These are phyloP conservation scores for Glyptemys insculpta DNA, from an alignment of 2,797 vertebrate species.

Conservation along the genomic window DNA sequence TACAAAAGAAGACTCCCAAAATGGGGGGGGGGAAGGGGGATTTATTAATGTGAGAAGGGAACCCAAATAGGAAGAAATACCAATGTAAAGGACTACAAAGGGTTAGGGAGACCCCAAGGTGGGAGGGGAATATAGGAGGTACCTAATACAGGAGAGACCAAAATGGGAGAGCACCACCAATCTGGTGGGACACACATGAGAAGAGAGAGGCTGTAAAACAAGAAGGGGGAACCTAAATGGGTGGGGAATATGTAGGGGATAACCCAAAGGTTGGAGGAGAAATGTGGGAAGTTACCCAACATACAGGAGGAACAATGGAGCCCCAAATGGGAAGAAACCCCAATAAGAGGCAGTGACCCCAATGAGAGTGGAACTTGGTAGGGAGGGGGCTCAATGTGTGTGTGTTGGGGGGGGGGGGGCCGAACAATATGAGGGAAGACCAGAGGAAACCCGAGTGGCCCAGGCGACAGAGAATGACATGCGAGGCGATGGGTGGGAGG, in stretches of 20 bases:
- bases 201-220: not conserved
- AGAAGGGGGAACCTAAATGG: not conserved
- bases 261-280: not conserved
- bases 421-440: not conserved
- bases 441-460: no score
- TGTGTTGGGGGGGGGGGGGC: not conserved
- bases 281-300: no score
- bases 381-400: no score
- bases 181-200: no score
- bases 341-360: not conserved
- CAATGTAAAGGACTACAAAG: no score
- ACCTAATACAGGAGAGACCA: no score
- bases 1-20: not conserved
- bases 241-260: not conserved
- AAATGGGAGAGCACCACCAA: no score
- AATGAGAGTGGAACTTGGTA: not conserved
- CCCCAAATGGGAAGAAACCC: not conserved
- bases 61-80: rapidly evolving
- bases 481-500: no score
- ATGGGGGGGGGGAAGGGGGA: no score
- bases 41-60: not conserved
- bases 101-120: no score
- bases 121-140: no score
- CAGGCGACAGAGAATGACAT: no score
- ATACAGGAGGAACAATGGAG: not conserved